Evolutionary conservation across 1,140 invertebrate genomes (phyloP), one percentile per base, ranked within the genome.

Genomic region (Acyrthosiphon pisum): DNA sequence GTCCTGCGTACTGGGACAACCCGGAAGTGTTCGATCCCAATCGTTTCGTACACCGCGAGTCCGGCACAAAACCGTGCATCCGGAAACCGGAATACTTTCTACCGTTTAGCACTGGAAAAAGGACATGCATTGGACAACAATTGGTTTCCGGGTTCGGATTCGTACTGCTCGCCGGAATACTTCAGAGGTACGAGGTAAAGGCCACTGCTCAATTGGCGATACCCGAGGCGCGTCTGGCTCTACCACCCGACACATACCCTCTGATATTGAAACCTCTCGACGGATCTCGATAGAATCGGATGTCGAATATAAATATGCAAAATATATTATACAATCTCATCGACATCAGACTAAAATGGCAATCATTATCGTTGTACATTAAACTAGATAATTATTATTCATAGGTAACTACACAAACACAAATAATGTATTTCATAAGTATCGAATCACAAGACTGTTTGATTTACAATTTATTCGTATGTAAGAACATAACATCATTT

Each of bases 111-210:
- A 97, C 97, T 37, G 97, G 98, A 1, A 97, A 98, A 94, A 95
- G 98, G 26, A 97, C 97, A 0, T 99, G 98, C 94, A 97, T 99
- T 93, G 98, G 98, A 1, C 98, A 98, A 95, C 97, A 97, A 91
- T 95, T 99, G 53, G 97, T 98, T 0, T 96, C 97, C 41, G 96
- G 97, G 68, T 96, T 98, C 94, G 96, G 96, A 91, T 97, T 98
- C 95, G 95, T 97, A 0, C 96, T 97, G 91, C 95, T 98, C 60
- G 96, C 97, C 0, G 97, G 96, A 44, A 95, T 98, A 23, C 94
- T 98, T 50, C 97, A 98, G 94, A 96, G 97, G 93, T 98, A 97
- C 94, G 96, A 97, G 84, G 96, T 98, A n/a, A 94, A 95, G 2
- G 95, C 96, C 26, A 95, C 95, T 2, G 95, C 96, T 94, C 94